phyloP scores from a whole-genome alignment of 2,113 vertebrate genomes.

The Alligator sinensis region DNA sequence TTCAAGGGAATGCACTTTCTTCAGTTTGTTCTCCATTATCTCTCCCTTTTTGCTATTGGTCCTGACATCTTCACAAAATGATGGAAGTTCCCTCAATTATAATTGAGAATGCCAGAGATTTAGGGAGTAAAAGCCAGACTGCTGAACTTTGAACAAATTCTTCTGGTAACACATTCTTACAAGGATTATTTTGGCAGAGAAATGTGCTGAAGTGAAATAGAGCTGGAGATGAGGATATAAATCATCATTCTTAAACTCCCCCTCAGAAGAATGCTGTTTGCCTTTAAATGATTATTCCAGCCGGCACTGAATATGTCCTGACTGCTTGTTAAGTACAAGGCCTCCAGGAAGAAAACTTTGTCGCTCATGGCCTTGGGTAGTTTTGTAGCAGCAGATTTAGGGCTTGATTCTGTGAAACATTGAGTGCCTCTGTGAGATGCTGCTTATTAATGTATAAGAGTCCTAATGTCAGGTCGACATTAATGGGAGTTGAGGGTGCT shows the following conservation, averaged over 20 bases:
- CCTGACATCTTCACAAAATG: conserved; percentile 16
- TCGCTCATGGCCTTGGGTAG: conserved; percentile 28
- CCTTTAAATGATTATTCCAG: conserved; percentile 40
- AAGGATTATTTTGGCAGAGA: conserved; percentile 68
- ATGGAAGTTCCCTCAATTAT: not conserved
- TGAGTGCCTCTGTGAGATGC: not conserved
- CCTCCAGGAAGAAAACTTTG: conserved; percentile 50
- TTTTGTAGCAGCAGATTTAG: conserved; percentile 34
- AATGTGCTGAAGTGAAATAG: conserved; percentile 54
- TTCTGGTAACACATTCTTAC: conserved; percentile 62
- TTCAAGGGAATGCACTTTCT: not conserved
- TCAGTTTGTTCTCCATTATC: not conserved
- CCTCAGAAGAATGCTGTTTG: conserved; percentile 66
- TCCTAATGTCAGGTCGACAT: not conserved
- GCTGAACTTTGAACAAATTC: conserved; percentile 51
- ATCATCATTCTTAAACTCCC: conserved; percentile 55
- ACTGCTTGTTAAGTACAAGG: conserved; percentile 51
- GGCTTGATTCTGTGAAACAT: not conserved
- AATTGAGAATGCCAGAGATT: conserved; percentile 30
- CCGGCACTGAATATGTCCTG: conserved; percentile 57
- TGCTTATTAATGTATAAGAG: not conserved
- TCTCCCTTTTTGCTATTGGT: conserved; percentile 18
- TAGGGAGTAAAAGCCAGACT: conserved; percentile 38
- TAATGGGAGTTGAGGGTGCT: not conserved
- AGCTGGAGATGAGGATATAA: conserved; percentile 55